These are phyloP conservation scores for Sprattus sprattus DNA, from an alignment of 2,113 vertebrate genomes.

Conservation along the genomic window DNA sequence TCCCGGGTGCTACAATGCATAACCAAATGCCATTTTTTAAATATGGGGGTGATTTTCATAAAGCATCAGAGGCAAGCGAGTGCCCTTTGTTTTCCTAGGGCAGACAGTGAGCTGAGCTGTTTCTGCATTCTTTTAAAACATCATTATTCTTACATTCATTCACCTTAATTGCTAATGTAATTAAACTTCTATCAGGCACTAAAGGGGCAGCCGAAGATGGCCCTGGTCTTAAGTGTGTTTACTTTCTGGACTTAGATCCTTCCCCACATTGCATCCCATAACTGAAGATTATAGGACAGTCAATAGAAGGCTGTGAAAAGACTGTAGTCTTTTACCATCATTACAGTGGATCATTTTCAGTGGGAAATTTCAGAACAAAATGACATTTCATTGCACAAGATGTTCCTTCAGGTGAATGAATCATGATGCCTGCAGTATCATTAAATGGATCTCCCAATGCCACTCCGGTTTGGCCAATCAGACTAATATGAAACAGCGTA, in stretches of 20 bases:
- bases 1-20: slow-evolving; percentile 88
- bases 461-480: not conserved
- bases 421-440: not conserved
- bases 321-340: not conserved
- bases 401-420: no score
- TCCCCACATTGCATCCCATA: not conserved
- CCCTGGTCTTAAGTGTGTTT: not conserved
- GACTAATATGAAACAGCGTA: not conserved
- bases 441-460: not conserved
- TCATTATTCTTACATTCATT: slow-evolving; percentile 41
- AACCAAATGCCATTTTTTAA: slow-evolving; percentile 84
- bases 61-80: slow-evolving; percentile 76
- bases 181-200: slow-evolving; percentile 66
- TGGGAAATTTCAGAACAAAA: not conserved
- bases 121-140: slow-evolving; percentile 12
- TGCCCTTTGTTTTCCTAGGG: slow-evolving; percentile 73
- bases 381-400: not conserved
- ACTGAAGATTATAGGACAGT: not conserved
- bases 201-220: slow-evolving; percentile 47
- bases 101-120: slow-evolving; percentile 31
- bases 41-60: slow-evolving; percentile 87
- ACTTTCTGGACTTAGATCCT: not conserved
- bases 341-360: not conserved
- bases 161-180: slow-evolving; percentile 65
- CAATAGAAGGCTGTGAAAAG: not conserved